These are phyloP conservation scores for Istiophorus platypterus DNA, from an alignment of 2,113 vertebrate genomes.

Conservation along the genomic window DNA sequence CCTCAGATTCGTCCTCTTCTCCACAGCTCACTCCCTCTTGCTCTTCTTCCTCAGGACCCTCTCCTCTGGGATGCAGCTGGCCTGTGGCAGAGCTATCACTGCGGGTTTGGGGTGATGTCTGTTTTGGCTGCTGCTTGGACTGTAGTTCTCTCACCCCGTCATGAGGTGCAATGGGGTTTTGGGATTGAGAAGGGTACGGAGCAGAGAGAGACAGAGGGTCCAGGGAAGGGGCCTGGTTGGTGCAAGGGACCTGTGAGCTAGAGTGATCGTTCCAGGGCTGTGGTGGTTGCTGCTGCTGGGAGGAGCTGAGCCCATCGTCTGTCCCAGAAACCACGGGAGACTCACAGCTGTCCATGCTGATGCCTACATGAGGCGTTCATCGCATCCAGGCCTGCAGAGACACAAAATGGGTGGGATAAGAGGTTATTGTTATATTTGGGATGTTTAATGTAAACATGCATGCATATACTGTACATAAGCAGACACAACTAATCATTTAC, in stretches of 20 bases:
- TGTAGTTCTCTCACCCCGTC: slow-evolving; percentile 83
- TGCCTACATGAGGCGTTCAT: slow-evolving; percentile 98
- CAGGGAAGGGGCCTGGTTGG: slow-evolving; percentile 90
- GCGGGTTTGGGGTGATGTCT: slow-evolving; percentile 73
- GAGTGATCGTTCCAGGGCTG: slow-evolving; percentile 95
- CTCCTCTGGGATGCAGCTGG: slow-evolving; percentile 79
- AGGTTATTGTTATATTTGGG: slow-evolving; percentile 10
- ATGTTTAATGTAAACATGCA: slow-evolving; percentile 4
- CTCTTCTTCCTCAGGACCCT: slow-evolving; percentile 87
- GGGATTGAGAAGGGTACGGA: slow-evolving; percentile 81
- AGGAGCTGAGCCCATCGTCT: slow-evolving; percentile 97
- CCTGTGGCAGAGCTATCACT: slow-evolving; percentile 76
- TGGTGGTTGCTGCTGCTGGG: slow-evolving; percentile 90
- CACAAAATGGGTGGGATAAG: slow-evolving; percentile 42
- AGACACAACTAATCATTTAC: slow-evolving; percentile 31
- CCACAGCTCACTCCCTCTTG: slow-evolving; percentile 88
- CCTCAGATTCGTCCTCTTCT: slow-evolving; percentile 92
- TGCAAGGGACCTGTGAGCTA: slow-evolving; percentile 92
- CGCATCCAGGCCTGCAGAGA: slow-evolving; percentile 92
- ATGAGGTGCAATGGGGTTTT: slow-evolving; percentile 74
- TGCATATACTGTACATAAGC: neutral
- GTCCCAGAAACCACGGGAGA: slow-evolving; percentile 98
- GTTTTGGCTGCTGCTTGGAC: slow-evolving; percentile 79
- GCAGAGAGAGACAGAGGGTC: slow-evolving; percentile 86
- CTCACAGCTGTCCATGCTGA: slow-evolving; percentile 99